phyloP scores from a whole-genome alignment of 2,888 invertebrate genomes.

The Thereva unica region DNA sequence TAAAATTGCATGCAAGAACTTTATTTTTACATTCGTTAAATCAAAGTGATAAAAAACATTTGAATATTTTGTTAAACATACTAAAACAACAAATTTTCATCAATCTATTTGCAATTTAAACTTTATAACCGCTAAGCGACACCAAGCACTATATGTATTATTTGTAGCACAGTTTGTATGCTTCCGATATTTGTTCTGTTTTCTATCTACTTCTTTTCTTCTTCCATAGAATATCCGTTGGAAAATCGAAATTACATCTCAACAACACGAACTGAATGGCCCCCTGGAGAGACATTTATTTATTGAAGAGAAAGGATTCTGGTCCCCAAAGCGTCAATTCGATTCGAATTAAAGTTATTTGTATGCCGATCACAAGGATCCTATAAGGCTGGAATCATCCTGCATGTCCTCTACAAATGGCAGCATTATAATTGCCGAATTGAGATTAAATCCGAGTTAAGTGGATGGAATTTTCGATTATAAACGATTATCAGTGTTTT shows the following conservation, averaged over 20 bases:
- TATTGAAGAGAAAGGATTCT: slow-evolving; percentile 39
- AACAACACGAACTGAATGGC: slow-evolving; percentile 40
- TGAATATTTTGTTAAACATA: too few species aligned
- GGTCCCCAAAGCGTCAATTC: slow-evolving; percentile 39
- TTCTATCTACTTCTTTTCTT: slow-evolving; percentile 10
- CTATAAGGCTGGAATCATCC: slow-evolving; percentile 24
- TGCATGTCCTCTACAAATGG: slow-evolving; percentile 5
- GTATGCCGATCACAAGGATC: slow-evolving; percentile 40
- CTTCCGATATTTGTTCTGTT: neutral
- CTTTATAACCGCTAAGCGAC: too few species aligned
- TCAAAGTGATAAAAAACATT: too few species aligned
- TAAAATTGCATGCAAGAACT: too few species aligned
- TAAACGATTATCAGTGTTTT: too few species aligned
- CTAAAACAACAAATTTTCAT: too few species aligned
- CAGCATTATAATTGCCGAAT: slow-evolving; percentile 20
- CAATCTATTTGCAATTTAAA: too few species aligned
- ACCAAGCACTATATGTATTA: too few species aligned
- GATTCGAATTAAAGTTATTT: slow-evolving; percentile 42
- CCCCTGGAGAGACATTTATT: slow-evolving; percentile 42
- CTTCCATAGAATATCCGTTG: neutral
- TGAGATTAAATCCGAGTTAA: too few species aligned
- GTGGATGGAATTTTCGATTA: too few species aligned
- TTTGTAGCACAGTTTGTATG: too few species aligned
- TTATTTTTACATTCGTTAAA: too few species aligned
- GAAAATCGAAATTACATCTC: slow-evolving; percentile 41